Base-by-base conservation (phyloP, 2,888 invertebrate genomes). In the Melanchra persicariae region DNA sequence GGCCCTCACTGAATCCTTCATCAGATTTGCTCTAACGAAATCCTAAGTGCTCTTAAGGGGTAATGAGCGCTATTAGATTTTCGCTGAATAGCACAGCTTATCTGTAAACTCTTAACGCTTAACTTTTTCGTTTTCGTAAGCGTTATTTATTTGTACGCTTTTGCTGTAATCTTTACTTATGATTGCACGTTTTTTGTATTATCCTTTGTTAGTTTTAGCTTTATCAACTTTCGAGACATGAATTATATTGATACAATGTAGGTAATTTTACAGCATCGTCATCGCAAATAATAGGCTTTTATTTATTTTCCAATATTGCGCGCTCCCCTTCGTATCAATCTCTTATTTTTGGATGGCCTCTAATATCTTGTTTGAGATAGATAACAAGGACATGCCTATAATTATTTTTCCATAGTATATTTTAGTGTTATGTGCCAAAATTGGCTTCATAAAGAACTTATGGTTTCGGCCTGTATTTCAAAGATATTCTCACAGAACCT, bases 281-380 rank as follows among this genome's bases (percentile, higher is more conserved):
- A 83, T 78, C 59, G n/a, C 34, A 64, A 67, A 70, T 83, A 81
- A 83, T 70, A 81, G 66, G 74, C 45, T 74, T 76, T 65, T 70
- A 71, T 70, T 62, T 73, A 62, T 69, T 71, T 69, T 60, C 62
- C 64, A 70, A 73, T 69, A 76, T 66, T 73, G 54, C 70, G 61
- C 66, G 60, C 65, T 71, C 52, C 49, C 22, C 45, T 61, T 45
- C 55, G 61, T 70, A 76, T 76, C 76, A 70, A 74, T 73, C 69
- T 79, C 63, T 52, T 70, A 67, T 82, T 61, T 81, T 71, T 64
- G 45, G 54, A 73, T 69, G 70, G 62, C 49, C 79, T 79, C 47
- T 76, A 55, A 73, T 76, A 69, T 65, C 71, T 79, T 67, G 51
- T 81, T 78, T 45, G 45, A 59, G 54, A 45, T 70, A 70, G 63